These are phyloP conservation scores for Babylonia areolata DNA, from an alignment of 1,140 invertebrate species.

Conservation along the genomic window DNA sequence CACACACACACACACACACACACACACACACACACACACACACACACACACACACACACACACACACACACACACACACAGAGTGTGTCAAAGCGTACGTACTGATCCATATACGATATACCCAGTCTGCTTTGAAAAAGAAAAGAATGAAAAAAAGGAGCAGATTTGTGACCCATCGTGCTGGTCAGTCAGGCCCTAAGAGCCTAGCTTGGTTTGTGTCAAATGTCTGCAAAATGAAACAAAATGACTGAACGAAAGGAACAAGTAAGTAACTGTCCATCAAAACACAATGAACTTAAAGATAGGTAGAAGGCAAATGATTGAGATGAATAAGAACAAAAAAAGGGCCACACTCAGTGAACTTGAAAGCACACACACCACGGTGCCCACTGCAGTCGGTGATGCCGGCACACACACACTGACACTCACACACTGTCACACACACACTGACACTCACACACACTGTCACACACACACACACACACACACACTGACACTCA, in stretches of 20 bases:
- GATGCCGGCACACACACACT: no score
- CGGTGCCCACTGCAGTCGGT: neutral
- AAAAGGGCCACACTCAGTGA: neutral
- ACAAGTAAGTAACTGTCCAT: no score
- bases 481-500: neutral
- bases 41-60: conserved; percentile 12
- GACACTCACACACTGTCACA: no score
- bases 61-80: neutral
- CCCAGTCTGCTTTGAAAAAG: no score
- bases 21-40: neutral
- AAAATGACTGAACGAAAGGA: no score
- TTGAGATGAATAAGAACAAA: neutral
- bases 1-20: neutral
- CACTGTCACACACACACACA: neutral
- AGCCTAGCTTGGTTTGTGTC: no score
- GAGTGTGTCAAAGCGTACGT: no score
- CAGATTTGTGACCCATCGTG: no score
- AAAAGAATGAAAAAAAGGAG: no score
- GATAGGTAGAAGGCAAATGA: neutral
- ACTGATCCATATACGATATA: no score
- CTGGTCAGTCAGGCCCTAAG: no score
- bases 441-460: neutral
- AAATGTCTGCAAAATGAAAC: no score
- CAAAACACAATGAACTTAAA: neutral
- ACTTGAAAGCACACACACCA: neutral